Conservation (phyloP, 2,797 vertebrate species). For the Dermochelys coriacea region DNA sequence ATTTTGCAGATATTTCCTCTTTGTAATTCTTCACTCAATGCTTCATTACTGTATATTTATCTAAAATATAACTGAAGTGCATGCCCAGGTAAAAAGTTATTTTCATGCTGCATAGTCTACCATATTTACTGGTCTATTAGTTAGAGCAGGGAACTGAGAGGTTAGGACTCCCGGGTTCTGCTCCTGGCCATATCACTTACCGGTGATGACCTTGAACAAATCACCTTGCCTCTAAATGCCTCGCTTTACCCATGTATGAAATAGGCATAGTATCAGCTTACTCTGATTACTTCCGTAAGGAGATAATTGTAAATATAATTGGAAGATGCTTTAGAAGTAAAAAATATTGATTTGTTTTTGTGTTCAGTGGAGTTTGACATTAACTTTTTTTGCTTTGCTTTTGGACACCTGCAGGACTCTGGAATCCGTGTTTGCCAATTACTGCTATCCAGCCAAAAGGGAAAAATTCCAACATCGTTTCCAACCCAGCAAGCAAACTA, state of each 20-base stretch:
- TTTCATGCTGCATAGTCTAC: neutral
- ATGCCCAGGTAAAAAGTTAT: neutral
- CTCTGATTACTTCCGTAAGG: neutral
- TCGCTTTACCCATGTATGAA: neutral
- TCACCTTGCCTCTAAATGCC: neutral
- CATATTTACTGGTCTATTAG: neutral
- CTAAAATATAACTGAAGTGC: conserved; percentile 12
- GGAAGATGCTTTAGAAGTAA: neutral
- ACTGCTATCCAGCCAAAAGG: neutral
- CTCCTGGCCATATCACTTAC: neutral
- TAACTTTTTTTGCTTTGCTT: neutral
- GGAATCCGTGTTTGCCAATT: neutral
- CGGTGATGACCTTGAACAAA: neutral
- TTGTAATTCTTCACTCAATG: conserved; percentile 2
- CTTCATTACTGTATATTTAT: conserved; percentile 8
- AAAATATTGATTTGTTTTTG: neutral
- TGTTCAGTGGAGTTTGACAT: neutral
- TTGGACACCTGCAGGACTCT: neutral
- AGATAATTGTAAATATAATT: neutral
- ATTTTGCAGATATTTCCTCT: neutral
- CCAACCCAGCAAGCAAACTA: too few relatives aligned
- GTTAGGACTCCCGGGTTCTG: neutral
- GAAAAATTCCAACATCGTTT: neutral
- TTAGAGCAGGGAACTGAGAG: neutral
- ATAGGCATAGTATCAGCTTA: neutral